Evolutionary conservation across 2,113 vertebrate genomes (phyloP), one percentile per base, ranked within the genome.

Genomic region (Felis catus): DNA sequence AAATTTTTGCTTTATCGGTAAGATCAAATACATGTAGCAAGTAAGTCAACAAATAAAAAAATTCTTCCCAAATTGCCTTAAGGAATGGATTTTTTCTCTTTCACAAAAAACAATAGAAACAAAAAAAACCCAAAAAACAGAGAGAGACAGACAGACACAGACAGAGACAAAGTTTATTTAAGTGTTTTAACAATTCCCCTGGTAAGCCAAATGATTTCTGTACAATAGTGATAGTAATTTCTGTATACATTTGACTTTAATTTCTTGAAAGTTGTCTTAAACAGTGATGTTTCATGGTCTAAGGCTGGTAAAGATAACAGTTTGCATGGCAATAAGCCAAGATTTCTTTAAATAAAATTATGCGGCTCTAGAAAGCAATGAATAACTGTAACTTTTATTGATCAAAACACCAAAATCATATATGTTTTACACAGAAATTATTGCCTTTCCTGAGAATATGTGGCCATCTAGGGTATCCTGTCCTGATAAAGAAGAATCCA

Each of bases 191-290:
- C 66, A 89, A 93, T 95, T 63, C 4, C 21, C 9, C 29, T 15
- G 12, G 9, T 86, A 70, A 82, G 31, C n/a, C 51, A 89, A 61
- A 86, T 36, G 31, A 86, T 83, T 92, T 80, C 2, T 92, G 4
- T 36, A 58, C 3, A 33, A 27, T 65, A 89, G 36, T 55, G 76
- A n/a, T 83, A 55, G 6, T 93, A 23, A 61, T 61, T 23, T 61
- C 58, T 25, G 21, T 61, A 61, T 29, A 27, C 3, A 76, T 36
- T 96, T 16, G 79, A 82, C 5, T 88, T 29, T 58, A 48, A 74
- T 90, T 89, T 82, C 23, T 93, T 91, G 19, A 87, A 89, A 89
- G 70, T 78, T 91, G 5, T 95, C 18, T 89, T 78, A 85, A 89
- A 85, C n/a, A 3, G 7, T 83, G 25, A 83, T 74, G n/a, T 45